A percentile compares a stretch with the other conserved stretches of the same genome.
These are phyloP conservation scores for Meda fulgida DNA, from an alignment of 2,797 vertebrate genomes.

Conservation along the genomic window DNA sequence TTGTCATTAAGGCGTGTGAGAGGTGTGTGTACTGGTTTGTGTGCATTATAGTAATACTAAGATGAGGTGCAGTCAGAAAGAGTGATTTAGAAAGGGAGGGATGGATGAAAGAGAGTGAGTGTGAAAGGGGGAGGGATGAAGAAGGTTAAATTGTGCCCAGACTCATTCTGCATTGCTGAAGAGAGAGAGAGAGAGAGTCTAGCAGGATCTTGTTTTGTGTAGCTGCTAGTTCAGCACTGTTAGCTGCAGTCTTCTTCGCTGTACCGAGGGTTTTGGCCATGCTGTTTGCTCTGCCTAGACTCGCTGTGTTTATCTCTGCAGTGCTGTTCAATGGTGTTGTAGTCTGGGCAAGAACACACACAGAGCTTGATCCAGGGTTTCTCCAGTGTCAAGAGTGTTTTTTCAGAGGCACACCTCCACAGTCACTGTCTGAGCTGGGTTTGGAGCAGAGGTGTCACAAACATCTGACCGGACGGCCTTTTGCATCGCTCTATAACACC, in stretches of 20 bases:
- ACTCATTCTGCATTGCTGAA: constrained; percentile 43
- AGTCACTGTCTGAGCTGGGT: constrained; percentile 54
- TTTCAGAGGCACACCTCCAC: constrained; percentile 73
- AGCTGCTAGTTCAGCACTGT: constrained; percentile 69
- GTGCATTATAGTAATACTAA: constrained; percentile 61
- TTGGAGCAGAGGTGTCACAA: constrained; percentile 73
- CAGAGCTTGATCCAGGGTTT: constrained; percentile 62
- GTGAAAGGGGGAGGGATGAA: constrained; percentile 42
- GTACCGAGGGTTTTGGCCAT: constrained; percentile 58
- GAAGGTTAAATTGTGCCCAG: constrained; percentile 33
- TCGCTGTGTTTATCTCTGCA: constrained; percentile 70
- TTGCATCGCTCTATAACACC: constrained; percentile 71
- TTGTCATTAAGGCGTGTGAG: constrained; percentile 62
- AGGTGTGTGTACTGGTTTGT: constrained; percentile 70
- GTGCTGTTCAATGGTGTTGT: constrained; percentile 70
- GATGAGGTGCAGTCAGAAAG: constrained; percentile 70
- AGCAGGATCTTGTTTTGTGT: constrained; percentile 50
- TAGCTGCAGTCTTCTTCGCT: constrained; percentile 54
- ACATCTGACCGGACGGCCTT: constrained; percentile 67
- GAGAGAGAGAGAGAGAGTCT: constrained; percentile 48
- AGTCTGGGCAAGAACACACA: constrained; percentile 60
- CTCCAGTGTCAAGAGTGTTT: constrained; percentile 74
- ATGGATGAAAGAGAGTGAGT: constrained; percentile 32
- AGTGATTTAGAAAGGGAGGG: constrained; percentile 50
- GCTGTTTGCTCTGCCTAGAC: constrained; percentile 67